Base-by-base conservation (phyloP, 2,888 invertebrate species). In the Limnephilus auricula region DNA sequence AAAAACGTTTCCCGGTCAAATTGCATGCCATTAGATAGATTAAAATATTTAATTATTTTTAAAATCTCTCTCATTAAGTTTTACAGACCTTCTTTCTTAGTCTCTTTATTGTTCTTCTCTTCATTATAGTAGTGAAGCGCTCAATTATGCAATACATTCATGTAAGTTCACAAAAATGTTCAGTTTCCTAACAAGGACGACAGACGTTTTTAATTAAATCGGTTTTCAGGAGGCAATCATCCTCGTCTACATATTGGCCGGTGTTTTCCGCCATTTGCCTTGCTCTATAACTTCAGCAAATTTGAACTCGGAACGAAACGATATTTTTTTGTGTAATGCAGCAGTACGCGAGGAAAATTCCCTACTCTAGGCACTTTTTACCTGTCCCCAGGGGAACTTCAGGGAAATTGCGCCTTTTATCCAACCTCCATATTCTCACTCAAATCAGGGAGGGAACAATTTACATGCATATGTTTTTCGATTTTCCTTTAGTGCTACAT, bases 381-480 rank as follows among this genome's bases (percentile, higher is more conserved):
- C 90, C 87, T 90, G 91, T 87, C 92, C 92, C 79, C 34, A 40
- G 92, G 92, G 90, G 91, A 82, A 85, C 45, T 86, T 91, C 90
- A 78, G 40, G 80, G 89, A 92, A 92, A 92, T 92, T 92, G 92
- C 86, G 92, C 91, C 92, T 92, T 90, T 90, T 89, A 91, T 90
- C 87, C 90, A 45, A 37, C 79, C 37, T 80, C 50, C 87, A 85
- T 87, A 89, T 80, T 89, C 88, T 91, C 78, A 88, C 83, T 91
- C 45, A 89, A 88, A 89, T 91, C 91, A 89, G 86, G 87, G n/a
- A 40, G 80, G 18, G 78, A 85, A 50, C 87, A 34, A 90, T 80
- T 90, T 90, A 18, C 83, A 86, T 86, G 90, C 83, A 86, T 90
- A 45, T 90, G 87, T 80, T 87, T 79, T 80, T 34, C 87, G 87